These are phyloP conservation scores for Protobothrops mucrosquamatus DNA, from an alignment of 2,113 vertebrate genomes.

Conservation along the genomic window DNA sequence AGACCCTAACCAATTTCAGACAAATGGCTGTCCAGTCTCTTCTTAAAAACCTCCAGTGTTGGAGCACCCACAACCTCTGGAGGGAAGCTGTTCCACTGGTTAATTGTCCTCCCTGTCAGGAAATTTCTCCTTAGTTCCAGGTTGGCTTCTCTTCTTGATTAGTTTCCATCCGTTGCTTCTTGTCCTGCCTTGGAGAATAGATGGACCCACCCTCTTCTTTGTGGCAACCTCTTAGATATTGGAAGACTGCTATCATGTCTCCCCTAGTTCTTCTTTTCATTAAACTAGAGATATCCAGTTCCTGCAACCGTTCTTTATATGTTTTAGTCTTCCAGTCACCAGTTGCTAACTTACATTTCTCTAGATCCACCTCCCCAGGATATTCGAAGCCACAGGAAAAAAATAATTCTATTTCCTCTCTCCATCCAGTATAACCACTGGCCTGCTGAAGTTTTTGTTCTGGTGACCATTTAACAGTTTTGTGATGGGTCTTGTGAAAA, in stretches of 20 bases:
- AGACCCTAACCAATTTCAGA: no score
- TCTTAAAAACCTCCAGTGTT: not conserved
- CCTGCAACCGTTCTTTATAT: not conserved
- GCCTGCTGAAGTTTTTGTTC: not conserved
- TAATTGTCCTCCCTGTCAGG: not conserved
- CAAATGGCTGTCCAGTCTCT: no score
- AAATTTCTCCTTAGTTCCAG: not conserved
- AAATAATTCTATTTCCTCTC: not conserved
- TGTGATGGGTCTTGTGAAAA: not conserved
- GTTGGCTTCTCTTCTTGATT: not conserved
- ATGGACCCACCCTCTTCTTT: not conserved
- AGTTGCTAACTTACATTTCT: not conserved
- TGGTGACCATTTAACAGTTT: not conserved
- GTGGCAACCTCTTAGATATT: not conserved
- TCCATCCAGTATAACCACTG: not conserved
- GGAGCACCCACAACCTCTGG: not conserved
- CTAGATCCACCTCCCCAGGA: not conserved
- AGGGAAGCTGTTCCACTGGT: accelerated
- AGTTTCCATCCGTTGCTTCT: not conserved
- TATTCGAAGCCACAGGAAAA: not conserved
- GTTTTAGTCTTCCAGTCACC: not conserved
- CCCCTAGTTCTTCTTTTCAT: not conserved
- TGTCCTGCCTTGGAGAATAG: not conserved
- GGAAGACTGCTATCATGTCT: not conserved
- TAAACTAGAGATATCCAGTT: not conserved